Percentiles rank a stretch among this genome's conserved stretches.
Conservation (phyloP, 2,888 invertebrate genomes). For the Pristionchus fissidentatus region DNA sequence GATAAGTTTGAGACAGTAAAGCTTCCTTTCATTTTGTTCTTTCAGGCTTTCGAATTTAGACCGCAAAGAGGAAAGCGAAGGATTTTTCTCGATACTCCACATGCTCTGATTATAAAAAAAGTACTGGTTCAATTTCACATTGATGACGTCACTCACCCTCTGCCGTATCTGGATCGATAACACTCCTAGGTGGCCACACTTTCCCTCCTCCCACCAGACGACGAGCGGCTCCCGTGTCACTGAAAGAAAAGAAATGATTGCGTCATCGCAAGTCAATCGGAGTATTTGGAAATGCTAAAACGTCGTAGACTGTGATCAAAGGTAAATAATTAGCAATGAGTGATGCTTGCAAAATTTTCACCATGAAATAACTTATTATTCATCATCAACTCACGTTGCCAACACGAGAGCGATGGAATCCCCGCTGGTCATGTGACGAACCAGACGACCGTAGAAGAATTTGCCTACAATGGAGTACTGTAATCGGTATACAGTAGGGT, state of each 20-base stretch:
- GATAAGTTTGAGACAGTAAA: too few relatives aligned
- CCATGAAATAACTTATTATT: too few relatives aligned
- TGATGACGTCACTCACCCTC: background rate
- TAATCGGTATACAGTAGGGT: too few relatives aligned
- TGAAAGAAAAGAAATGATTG: background rate
- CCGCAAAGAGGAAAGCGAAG: too few relatives aligned
- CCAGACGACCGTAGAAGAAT: conserved; percentile 68
- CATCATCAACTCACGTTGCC: background rate
- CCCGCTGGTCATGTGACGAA: conserved; percentile 59
- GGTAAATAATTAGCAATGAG: too few relatives aligned
- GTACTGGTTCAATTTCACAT: background rate
- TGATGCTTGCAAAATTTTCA: too few relatives aligned
- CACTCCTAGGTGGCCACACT: conserved; percentile 29
- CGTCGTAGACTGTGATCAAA: too few relatives aligned
- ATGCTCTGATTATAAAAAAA: background rate
- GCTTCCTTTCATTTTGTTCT: too few relatives aligned
- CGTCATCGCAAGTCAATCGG: background rate
- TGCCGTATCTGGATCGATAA: background rate
- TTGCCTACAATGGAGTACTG: conserved; percentile 55
- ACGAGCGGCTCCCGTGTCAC: conserved; percentile 1
- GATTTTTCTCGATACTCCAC: too few relatives aligned
- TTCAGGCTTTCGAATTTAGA: too few relatives aligned
- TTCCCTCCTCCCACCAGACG: conserved; percentile 32
- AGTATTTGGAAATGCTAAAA: background rate
- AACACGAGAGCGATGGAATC: conserved; percentile 30